Conservation (phyloP, 92 coral and sea anemone genomes). For the Nematostella vectensis region DNA sequence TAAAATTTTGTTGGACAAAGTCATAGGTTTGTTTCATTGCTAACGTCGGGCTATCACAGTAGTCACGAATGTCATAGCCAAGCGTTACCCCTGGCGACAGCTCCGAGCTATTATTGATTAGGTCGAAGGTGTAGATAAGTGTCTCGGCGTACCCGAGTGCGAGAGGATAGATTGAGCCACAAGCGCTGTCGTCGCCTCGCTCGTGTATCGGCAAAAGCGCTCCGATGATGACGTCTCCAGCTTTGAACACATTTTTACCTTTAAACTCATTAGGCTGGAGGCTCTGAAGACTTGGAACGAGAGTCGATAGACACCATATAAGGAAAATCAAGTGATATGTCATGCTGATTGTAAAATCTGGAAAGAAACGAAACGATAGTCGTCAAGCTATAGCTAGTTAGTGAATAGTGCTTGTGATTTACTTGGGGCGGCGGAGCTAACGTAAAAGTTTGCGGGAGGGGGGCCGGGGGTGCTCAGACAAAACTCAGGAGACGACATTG, state of each 20-base stretch:
- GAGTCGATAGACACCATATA: too few species aligned
- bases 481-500: too few species aligned
- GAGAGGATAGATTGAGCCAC: conserved; percentile 7
- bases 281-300: too few species aligned
- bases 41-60: conserved; percentile 29
- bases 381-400: too few species aligned
- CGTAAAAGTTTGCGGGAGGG: too few species aligned
- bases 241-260: conserved; percentile 7
- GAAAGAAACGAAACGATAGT: too few species aligned
- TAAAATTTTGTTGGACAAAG: conserved; percentile 21
- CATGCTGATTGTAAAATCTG: too few species aligned
- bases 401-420: too few species aligned
- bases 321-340: too few species aligned
- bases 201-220: conserved; percentile 20
- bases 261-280: too few species aligned
- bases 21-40: conserved; percentile 26
- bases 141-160: conserved; percentile 29
- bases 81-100: conserved; percentile 16
- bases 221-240: conserved; percentile 25
- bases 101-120: conserved; percentile 23
- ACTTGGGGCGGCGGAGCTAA: too few species aligned
- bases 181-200: conserved; percentile 9
- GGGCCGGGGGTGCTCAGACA: too few species aligned
- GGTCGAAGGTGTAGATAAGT: conserved; percentile 9
- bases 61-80: conserved; percentile 33